Conservation (phyloP, 2,113 vertebrate species). For the Phodopus roborovskii region DNA sequence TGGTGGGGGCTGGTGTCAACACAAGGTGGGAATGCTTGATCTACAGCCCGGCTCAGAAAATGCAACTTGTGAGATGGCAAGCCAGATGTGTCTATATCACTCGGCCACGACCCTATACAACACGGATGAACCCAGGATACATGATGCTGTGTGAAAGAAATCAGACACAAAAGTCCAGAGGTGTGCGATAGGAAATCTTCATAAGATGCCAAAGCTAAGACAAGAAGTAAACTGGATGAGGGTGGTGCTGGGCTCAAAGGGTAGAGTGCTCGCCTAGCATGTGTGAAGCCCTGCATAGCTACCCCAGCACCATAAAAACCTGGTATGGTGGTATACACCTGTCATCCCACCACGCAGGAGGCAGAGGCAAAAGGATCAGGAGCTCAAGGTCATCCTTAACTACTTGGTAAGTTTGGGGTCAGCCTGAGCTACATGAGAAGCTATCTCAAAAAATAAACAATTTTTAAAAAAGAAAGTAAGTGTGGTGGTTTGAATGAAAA, state of each 20-base stretch:
- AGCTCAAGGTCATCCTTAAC: not conserved
- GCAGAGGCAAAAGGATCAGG: not conserved
- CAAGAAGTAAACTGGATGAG: not conserved
- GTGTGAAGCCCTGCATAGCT: not conserved
- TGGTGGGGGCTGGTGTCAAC: not conserved
- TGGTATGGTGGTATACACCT: not conserved
- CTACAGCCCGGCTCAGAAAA: not conserved
- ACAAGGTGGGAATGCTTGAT: not conserved
- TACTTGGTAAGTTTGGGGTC: not conserved
- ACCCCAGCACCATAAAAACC: not conserved
- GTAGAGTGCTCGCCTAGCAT: not conserved
- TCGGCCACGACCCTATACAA: not conserved
- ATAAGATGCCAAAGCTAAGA: not conserved
- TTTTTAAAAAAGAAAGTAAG: not conserved
- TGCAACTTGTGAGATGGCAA: not conserved
- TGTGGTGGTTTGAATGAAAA: not conserved
- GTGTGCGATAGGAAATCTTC: fast-evolving
- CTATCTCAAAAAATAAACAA: not conserved
- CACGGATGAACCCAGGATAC: not conserved
- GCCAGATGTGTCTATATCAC: not conserved
- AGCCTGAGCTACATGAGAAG: not conserved
- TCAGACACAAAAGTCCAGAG: not conserved
- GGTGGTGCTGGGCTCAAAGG: not conserved
- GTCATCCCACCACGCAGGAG: not conserved
- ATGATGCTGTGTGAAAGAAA: no score